Evolutionary conservation across 1,140 invertebrate genomes (phyloP), one percentile per base, ranked within the genome.

Genomic region (Paracyclopina nana): DNA sequence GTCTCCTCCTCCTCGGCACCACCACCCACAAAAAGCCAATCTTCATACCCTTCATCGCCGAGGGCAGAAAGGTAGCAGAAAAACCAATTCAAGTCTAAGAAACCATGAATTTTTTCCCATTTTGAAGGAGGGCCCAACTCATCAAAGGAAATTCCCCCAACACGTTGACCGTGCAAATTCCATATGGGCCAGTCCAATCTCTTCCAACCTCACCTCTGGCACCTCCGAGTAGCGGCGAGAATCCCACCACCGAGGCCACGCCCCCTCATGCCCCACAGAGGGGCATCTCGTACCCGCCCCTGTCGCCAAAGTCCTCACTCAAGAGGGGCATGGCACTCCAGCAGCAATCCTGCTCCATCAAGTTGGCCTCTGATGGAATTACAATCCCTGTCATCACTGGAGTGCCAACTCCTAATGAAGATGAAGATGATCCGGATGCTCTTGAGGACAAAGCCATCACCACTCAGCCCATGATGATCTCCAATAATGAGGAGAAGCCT

Each of bases 251-350:
- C 20, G 64, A 68, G 6, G 60, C 66, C 41, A 65, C 64, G 45
- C 61, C 65, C 29, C 62, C 65, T 46, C 63, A 58, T 53, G 60
- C 18, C 68, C 63, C n/a, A 62, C 5, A 34, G 56, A 22, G 53
- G 53, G 78, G 78, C 53, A 74, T 79, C 55, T 78, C 77, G 16
- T 80, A 81, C 63, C 78, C 78, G 52, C 78, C 79, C 24, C 78
- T 77, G 27, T 79, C 77, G 31, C 79, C 79, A 38, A 75, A 77
- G 38, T 74, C 75, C n/a, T n/a, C n/a, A 43, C 63, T 80, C 29
- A 64, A 75, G 54, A 65, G 78, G 48, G 72, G 48, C 9, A 9
- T 44, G 29, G 48, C 48, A 12, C 14, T 75, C 18, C 68, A 76
- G 55, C 77, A n/a, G n/a, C 46, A 57, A 8, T 57, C 56, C 34